Base-by-base conservation (phyloP, 2,113 vertebrate species). In the Microtus pennsylvanicus region DNA sequence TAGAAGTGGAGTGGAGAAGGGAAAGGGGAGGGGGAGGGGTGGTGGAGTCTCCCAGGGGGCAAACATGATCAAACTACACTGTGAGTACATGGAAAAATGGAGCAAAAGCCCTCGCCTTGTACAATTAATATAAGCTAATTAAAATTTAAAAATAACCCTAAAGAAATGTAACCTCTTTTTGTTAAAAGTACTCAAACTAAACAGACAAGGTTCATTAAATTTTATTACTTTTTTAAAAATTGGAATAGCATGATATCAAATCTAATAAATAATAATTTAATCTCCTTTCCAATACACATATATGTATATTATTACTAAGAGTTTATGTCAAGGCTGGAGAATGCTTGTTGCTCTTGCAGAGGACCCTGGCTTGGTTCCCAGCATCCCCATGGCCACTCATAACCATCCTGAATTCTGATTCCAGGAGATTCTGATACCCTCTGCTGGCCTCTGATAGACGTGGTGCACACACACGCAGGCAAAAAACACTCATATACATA, bases 131-230 rank as follows among this genome's bases (percentile, higher is more conserved):
- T 38, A 50, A 50, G 47, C 21, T 83, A 61, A 61, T 38, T 35
- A 61, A n/a, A 38, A 26, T 38, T 24, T 17, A 11, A 78, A 78
- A 50, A 30, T 63, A 85, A 85, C 5, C 21, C 81, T 65, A 28
- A n/a, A 52, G 30, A 80, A 52, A 42, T 88, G 8, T 94, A 96
- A 96, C 89, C 96, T 93, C 90, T 42, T 95, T 98, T 94, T 97
- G 95, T 98, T 98, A 96, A 97, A 98, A 98, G 97, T 97, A 98
- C 96, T 96, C 70, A 97, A 97, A 88, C 9, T 74, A 97, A 97
- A 89, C 11, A 81, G 0, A 87, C 16, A 16, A 87, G 83, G 94
- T 81, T 91, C 77, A 55, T 21, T 88, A 35, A 38, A 88, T 88
- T 69, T 87, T 69, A 6, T 50, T 87, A n/a, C 17, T 80, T 80